Evolutionary conservation across 2,113 vertebrate species (phyloP).

Genomic region (Mola mola): DNA sequence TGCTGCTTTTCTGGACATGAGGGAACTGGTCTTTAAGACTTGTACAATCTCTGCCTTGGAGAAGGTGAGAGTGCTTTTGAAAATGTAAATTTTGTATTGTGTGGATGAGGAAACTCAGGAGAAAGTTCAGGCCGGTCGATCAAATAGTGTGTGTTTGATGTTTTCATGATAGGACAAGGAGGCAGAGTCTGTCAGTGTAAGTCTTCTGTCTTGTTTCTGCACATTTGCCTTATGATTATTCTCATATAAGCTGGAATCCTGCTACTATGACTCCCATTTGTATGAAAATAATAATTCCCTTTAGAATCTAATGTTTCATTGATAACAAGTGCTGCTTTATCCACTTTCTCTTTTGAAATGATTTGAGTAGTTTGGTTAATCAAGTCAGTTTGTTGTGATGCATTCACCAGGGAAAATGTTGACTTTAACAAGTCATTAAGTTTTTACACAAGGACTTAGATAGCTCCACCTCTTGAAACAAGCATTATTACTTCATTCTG

Average conservation of each 20-base stretch:
- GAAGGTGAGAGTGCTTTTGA: conserved; percentile 75
- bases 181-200: conserved; percentile 1
- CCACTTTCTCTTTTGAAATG: too few relatives aligned
- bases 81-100: not conserved
- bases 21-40: conserved; percentile 80
- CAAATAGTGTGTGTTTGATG: conserved; percentile 10
- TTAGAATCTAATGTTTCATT: too few relatives aligned
- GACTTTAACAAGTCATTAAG: too few relatives aligned
- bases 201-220: not conserved
- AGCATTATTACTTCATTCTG: too few relatives aligned
- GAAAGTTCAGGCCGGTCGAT: conserved; percentile 4
- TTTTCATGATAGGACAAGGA: conserved; percentile 9
- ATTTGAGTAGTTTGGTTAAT: too few relatives aligned
- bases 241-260: not conserved
- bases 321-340: too few relatives aligned
- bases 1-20: conserved; percentile 71
- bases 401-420: too few relatives aligned
- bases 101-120: not conserved
- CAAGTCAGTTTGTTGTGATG: too few relatives aligned
- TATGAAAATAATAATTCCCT: too few relatives aligned
- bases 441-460: too few relatives aligned
- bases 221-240: not conserved
- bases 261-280: not conserved
- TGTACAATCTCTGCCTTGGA: conserved; percentile 81
- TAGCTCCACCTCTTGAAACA: too few relatives aligned